Base-by-base conservation (phyloP, 2,797 vertebrate genomes). In the Halcyon smyrnensis region DNA sequence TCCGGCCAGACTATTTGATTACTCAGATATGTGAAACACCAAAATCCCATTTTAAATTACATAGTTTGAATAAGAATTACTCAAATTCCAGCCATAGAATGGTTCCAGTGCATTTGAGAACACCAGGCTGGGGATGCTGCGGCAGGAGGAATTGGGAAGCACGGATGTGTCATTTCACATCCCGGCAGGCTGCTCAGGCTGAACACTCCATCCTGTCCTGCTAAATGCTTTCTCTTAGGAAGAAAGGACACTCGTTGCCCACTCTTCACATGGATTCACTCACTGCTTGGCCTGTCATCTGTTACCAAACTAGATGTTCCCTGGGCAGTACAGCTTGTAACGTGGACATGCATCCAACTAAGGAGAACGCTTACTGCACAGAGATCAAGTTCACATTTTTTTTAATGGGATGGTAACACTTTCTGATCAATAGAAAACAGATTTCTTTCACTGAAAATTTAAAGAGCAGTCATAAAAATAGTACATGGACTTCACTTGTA, bases 101-200 rank as follows among this genome's bases (percentile, higher is more conserved):
- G 34, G 12, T 53, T 62, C 36, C 27, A 74, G 21, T 4, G 9
- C 10, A 8, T 28, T 43, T 21, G 48, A 91, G 54, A 77, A 64
- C 0, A 2, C 12, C 36, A 39, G 18, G 16, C 41, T 46, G 16
- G 28, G 27, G 8, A 6, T 1, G 1, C 2, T 34, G 54, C 2
- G 7, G 24, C 48, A 54, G 43, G 12, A 84, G 50, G 53, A 79
- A 30, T 2, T 1, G 0, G 23, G 39, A 25, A 59, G 12, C 20
- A 48, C 3, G 46, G 28, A 11, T 30, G 3, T 9, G 36, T 11
- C 41, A 39, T 53, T 65, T 59, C 65, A 36, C 39, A 64, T 17
- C 54, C 54, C 54, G 8, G 18, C 28, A n/a, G 59, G n/a, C n/a
- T 3, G 0, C 34, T 17, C 54, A 39, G 18, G 59, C 30, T 65